Evolutionary conservation across 2,888 invertebrate genomes (phyloP).

Genomic region (Microdon myrmicae): DNA sequence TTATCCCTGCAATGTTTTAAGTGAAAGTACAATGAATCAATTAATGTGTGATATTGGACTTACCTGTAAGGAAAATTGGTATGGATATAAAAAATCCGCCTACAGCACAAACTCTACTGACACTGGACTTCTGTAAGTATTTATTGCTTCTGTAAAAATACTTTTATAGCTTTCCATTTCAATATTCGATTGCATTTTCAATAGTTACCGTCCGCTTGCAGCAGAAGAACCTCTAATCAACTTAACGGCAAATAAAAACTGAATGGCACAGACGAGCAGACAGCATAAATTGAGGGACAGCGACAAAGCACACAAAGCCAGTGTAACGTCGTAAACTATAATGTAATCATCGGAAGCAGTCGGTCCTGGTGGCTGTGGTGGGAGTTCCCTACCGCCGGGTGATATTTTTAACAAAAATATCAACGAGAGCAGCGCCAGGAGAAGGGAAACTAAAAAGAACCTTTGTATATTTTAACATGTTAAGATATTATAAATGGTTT

Average conservation of each 20-base stretch:
- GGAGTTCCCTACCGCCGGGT: conserved; percentile 68
- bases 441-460: conserved; percentile 73
- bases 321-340: conserved; percentile 90
- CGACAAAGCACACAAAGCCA: conserved; percentile 89
- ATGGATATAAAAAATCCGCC: conserved; percentile 95
- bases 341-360: conserved; percentile 83
- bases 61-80: conserved; percentile 92
- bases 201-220: conserved; percentile 74
- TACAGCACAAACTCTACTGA: conserved; percentile 89
- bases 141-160: conserved; percentile 82
- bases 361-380: conserved; percentile 62
- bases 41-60: too few species aligned
- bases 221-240: conserved; percentile 87
- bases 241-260: conserved; percentile 93
- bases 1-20: conserved; percentile 77
- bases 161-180: conserved; percentile 18
- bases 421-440: conserved; percentile 84
- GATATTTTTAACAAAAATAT: conserved; percentile 88
- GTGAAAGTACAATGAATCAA: conserved; percentile 4
- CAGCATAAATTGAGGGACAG: conserved; percentile 90
- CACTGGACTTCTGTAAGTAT: conserved; percentile 91
- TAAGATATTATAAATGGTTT: too few species aligned
- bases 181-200: conserved; percentile 5
- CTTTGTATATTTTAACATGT: neutral
- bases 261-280: conserved; percentile 91